Percentiles rank a stretch among this genome's conserved stretches.
phyloP scores from a whole-genome alignment of 2,888 invertebrate genomes.

The Oligia fasciuncula region DNA sequence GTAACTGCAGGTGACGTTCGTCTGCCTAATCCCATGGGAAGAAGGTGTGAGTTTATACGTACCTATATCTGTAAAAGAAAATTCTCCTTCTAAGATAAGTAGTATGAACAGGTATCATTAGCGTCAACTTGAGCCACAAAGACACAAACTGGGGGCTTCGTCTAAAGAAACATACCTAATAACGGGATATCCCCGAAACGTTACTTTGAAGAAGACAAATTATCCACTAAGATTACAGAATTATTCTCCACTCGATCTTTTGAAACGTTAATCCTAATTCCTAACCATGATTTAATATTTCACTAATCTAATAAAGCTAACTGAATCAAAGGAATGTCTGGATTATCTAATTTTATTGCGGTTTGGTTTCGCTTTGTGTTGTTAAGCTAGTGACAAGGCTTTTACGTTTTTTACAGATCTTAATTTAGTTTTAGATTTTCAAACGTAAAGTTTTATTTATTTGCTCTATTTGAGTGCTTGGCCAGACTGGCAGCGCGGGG shows the following conservation, averaged over 20 bases:
- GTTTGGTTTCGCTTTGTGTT: constrained; percentile 36
- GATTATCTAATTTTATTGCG: constrained; percentile 30
- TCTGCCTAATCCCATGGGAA: no score
- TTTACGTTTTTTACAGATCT: constrained; percentile 9
- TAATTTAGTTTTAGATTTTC: background rate
- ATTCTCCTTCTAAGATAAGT: background rate
- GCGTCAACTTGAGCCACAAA: background rate
- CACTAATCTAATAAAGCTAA: constrained; percentile 25
- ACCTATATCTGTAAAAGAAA: no score
- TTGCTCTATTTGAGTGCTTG: background rate
- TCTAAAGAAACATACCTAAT: background rate
- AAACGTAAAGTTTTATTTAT: background rate
- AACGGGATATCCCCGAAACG: background rate
- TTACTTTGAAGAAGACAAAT: constrained; percentile 22
- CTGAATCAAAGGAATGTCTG: constrained; percentile 38
- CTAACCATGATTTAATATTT: constrained; percentile 19
- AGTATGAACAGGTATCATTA: background rate
- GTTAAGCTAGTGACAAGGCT: background rate
- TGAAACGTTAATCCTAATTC: constrained; percentile 18
- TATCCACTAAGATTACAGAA: constrained; percentile 14
- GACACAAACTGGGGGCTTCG: background rate
- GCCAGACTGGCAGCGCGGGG: no score
- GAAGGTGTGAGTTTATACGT: no score
- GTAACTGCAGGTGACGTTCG: no score
- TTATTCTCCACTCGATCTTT: constrained; percentile 13